These are phyloP conservation scores for Yasuhikotakia modesta DNA, from an alignment of 2,797 vertebrate species.

Conservation along the genomic window DNA sequence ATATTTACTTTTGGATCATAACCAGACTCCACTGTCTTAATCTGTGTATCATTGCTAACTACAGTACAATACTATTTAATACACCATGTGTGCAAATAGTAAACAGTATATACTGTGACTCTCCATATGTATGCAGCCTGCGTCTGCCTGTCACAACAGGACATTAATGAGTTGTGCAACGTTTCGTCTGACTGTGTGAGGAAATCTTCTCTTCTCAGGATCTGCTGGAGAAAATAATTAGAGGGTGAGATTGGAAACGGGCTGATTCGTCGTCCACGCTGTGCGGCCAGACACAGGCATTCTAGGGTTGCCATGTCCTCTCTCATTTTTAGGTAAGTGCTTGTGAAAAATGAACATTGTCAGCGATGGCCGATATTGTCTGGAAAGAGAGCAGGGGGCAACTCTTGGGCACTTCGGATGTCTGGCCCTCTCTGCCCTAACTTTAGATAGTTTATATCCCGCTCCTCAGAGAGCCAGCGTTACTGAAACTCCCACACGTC, in stretches of 20 bases:
- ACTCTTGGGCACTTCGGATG: conserved; percentile 37
- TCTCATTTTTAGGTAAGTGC: conserved; percentile 47
- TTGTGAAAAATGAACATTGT: conserved; percentile 59
- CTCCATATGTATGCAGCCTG: background rate
- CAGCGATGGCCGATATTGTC: conserved; percentile 57
- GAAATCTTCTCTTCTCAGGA: conserved; percentile 28
- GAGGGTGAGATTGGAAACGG: conserved; percentile 29
- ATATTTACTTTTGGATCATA: background rate
- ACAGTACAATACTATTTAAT: background rate
- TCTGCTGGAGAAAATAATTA: conserved; percentile 41
- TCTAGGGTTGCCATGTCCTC: conserved; percentile 12
- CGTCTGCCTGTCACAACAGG: conserved; percentile 17
- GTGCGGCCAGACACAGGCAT: conserved; percentile 26
- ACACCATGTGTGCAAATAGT: background rate
- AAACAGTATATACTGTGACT: background rate
- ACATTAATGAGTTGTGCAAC: conserved; percentile 20
- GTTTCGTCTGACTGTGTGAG: conserved; percentile 17
- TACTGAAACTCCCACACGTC: conserved; percentile 20
- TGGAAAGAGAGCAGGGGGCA: conserved; percentile 46
- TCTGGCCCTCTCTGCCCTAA: conserved; percentile 23
- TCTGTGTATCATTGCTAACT: background rate
- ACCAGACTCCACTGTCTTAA: background rate
- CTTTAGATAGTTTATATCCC: conserved; percentile 48
- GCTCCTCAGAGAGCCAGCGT: conserved; percentile 4
- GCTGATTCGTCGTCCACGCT: background rate